These are phyloP conservation scores for Drosophila chauvacae DNA, from an alignment of 1,140 invertebrate species.

Conservation along the genomic window DNA sequence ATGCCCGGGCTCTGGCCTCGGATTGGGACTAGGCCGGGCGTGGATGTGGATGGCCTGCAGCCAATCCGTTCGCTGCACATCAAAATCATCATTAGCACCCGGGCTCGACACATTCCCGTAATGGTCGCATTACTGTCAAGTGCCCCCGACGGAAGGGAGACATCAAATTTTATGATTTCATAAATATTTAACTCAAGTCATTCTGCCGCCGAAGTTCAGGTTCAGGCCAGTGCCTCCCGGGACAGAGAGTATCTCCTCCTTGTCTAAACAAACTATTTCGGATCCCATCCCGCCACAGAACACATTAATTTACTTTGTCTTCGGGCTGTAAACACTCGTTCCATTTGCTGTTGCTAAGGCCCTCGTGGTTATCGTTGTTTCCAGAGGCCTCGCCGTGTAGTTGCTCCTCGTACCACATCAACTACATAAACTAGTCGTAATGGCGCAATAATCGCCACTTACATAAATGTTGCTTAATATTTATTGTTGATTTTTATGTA, in stretches of 20 bases:
- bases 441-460: slow-evolving; percentile 78
- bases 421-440: slow-evolving; percentile 62
- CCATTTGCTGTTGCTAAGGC: slow-evolving; percentile 39
- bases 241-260: slow-evolving; percentile 11
- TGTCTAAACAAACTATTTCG: slow-evolving; percentile 76
- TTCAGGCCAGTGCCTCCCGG: neutral
- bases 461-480: slow-evolving; percentile 72
- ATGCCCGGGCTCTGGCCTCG: slow-evolving; percentile 12
- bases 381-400: slow-evolving; percentile 11
- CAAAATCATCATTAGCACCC: slow-evolving; percentile 83
- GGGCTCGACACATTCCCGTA: slow-evolving; percentile 28
- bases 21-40: slow-evolving; percentile 24
- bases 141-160: slow-evolving; percentile 67
- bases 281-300: slow-evolving; percentile 41
- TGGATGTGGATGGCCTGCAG: slow-evolving; percentile 40
- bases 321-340: slow-evolving; percentile 64
- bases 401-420: slow-evolving; percentile 29
- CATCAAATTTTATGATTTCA: slow-evolving; percentile 84
- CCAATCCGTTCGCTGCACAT: slow-evolving; percentile 81
- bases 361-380: slow-evolving; percentile 15
- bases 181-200: slow-evolving; percentile 72
- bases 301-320: slow-evolving; percentile 81
- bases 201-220: slow-evolving; percentile 28
- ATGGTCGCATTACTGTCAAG: slow-evolving; percentile 64
- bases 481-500: slow-evolving; percentile 60